Evolutionary conservation across 2,888 invertebrate species (phyloP).

Genomic region (Coelinius sp.): DNA sequence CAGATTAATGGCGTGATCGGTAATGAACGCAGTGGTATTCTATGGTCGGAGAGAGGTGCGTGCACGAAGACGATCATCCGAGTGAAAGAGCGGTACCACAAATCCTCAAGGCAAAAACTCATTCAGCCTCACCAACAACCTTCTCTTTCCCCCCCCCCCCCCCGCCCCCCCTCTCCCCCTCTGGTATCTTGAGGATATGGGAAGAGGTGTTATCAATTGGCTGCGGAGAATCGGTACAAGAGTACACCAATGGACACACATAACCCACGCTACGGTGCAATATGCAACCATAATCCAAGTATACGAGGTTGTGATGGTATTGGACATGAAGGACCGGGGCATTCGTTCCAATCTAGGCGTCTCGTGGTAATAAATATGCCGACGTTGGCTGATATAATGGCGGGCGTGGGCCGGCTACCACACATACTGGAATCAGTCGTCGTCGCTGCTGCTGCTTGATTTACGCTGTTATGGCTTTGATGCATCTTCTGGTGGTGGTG

Average conservation of each 20-base stretch:
- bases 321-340: constrained; percentile 48
- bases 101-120: constrained; percentile 53
- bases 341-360: constrained; percentile 65
- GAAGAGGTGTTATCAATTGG: constrained; percentile 52
- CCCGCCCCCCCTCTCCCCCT: neutral
- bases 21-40: constrained; percentile 57
- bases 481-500: constrained; percentile 54
- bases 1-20: constrained; percentile 67
- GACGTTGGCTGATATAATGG: constrained; percentile 63
- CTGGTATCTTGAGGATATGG: neutral
- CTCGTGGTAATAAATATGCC: constrained; percentile 66
- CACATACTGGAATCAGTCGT: constrained; percentile 62
- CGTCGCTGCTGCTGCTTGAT: constrained; percentile 67
- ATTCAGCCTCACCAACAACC: neutral
- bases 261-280: constrained; percentile 32
- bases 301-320: constrained; percentile 36
- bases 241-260: constrained; percentile 28
- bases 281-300: constrained; percentile 19
- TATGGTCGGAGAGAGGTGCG: constrained; percentile 46
- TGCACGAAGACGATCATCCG: constrained; percentile 58
- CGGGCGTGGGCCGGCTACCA: constrained; percentile 62
- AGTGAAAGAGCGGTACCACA: constrained; percentile 51
- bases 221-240: constrained; percentile 30
- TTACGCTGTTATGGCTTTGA: constrained; percentile 59
- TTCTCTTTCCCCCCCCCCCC: neutral